These are phyloP conservation scores for Zalophus californianus DNA, from an alignment of 2,797 vertebrate genomes.

Conservation along the genomic window DNA sequence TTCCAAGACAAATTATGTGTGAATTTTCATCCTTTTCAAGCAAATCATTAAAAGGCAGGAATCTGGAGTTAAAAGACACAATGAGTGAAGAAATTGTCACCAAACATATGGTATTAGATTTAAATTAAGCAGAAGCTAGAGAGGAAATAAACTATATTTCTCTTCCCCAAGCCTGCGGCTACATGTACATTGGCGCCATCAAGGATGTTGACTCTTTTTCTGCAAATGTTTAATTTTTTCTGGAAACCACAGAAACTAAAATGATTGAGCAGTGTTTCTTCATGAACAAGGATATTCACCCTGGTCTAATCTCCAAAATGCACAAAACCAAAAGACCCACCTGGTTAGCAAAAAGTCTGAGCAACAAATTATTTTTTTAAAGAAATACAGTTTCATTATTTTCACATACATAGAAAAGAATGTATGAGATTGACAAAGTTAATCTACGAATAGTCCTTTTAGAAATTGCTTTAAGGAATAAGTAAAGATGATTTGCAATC, in stretches of 20 bases:
- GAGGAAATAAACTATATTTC: neutral
- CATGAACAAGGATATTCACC: neutral
- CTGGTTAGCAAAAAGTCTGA: neutral
- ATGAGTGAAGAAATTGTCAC: neutral
- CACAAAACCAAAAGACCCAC: neutral
- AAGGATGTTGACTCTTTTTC: neutral
- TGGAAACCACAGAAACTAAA: conserved; percentile 16
- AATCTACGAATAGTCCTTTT: neutral
- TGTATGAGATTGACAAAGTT: neutral
- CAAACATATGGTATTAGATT: neutral
- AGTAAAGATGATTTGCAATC: neutral
- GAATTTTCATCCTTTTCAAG: neutral
- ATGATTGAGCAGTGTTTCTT: conserved; percentile 11
- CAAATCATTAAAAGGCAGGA: neutral
- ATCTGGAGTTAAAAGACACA: neutral
- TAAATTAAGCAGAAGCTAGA: conserved; percentile 32
- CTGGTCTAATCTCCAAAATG: conserved; percentile 10
- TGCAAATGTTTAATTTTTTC: conserved; percentile 33
- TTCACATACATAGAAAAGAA: neutral
- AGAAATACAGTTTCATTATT: neutral
- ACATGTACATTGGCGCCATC: neutral
- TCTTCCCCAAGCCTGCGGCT: neutral
- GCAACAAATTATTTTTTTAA: neutral
- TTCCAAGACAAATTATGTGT: neutral
- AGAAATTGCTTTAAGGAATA: conserved; percentile 29